Evolutionary conservation across 2,113 vertebrate genomes (phyloP), one percentile per base, ranked within the genome.

Genomic region (Xenopus laevis): DNA sequence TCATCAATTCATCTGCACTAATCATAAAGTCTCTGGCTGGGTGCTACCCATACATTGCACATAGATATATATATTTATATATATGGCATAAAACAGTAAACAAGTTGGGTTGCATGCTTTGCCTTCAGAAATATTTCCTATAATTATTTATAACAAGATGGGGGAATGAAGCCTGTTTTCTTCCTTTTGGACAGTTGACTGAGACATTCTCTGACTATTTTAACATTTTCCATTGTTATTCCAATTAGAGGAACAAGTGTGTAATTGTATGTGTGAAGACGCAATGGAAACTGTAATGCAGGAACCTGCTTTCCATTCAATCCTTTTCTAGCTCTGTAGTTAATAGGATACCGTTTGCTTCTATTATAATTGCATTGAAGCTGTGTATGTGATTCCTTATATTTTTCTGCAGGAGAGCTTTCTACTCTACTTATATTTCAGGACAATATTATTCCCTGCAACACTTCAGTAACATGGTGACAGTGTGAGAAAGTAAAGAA

Each of bases 161-260:
- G 33, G 33, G 4, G 33, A 40, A 40, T 2, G 33, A 40, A 40
- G 33, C 8, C 33, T 40, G 33, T 40, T 40, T 9, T 55, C 16
- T 55, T n/a, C 53, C 15, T 16, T n/a, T 63, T 23, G 46, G 40
- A 70, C 60, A 57, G 27, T 57, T 77, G 20, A 57, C 69, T n/a
- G 9, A n/a, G 60, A 63, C 59, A 45, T 16, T 55, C 15, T 33
- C 53, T 63, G 23, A 4, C 67, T 70, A 77, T 77, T 77, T 77
- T 63, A 70, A 70, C 47, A 45, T 77, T 70, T 70, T 68, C 66
- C 61, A 16, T 60, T 77, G 74, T 77, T 55, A 70, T 70, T 77
- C 67, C 74, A 77, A 77, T 70, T 77, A 77, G 68, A 63, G 59
- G 15, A 63, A 13, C 27, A 17, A 70, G 74, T 77, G 59, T 64